Percentiles rank a stretch among this genome's conserved stretches.
These are phyloP conservation scores for Pristionchus exspectatus DNA, from an alignment of 2,888 invertebrate genomes.

Conservation along the genomic window DNA sequence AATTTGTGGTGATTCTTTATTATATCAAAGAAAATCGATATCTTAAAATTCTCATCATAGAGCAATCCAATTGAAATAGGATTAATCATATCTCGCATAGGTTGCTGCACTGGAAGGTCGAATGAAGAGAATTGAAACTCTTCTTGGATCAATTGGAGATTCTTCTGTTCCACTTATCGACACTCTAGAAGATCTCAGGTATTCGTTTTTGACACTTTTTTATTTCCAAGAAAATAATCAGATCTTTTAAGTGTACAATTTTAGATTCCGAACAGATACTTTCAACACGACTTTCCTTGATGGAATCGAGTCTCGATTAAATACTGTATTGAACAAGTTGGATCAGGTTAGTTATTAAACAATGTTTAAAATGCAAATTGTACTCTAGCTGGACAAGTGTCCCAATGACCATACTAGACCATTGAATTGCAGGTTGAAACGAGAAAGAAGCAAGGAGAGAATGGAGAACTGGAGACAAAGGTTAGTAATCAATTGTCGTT, in stretches of 20 bases:
- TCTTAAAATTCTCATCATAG: not conserved
- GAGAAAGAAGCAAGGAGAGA: constrained; percentile 61
- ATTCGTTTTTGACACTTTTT: no score
- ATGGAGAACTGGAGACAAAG: constrained; percentile 63
- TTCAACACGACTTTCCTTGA: constrained; percentile 65
- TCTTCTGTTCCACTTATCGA: constrained; percentile 63
- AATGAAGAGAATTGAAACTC: constrained; percentile 62
- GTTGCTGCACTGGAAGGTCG: constrained; percentile 61
- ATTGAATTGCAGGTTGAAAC: constrained; percentile 54
- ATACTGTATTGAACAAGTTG: constrained; percentile 63
- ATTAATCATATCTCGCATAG: not conserved
- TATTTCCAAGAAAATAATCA: not conserved
- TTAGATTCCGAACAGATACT: constrained; percentile 63
- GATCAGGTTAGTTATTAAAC: constrained; percentile 58
- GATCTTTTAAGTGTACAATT: not conserved
- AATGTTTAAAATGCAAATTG: no score
- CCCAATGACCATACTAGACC: not conserved
- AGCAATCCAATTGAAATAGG: not conserved
- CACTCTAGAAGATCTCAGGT: constrained; percentile 66
- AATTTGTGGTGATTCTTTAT: not conserved
- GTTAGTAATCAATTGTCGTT: constrained; percentile 49
- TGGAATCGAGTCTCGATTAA: constrained; percentile 65
- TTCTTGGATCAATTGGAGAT: constrained; percentile 61
- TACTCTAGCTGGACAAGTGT: no score
- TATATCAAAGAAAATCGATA: not conserved